A percentile compares a stretch with the other conserved stretches of the same genome.
Conservation (phyloP, 2,797 vertebrate genomes). For the Toxotes lorentzi region DNA sequence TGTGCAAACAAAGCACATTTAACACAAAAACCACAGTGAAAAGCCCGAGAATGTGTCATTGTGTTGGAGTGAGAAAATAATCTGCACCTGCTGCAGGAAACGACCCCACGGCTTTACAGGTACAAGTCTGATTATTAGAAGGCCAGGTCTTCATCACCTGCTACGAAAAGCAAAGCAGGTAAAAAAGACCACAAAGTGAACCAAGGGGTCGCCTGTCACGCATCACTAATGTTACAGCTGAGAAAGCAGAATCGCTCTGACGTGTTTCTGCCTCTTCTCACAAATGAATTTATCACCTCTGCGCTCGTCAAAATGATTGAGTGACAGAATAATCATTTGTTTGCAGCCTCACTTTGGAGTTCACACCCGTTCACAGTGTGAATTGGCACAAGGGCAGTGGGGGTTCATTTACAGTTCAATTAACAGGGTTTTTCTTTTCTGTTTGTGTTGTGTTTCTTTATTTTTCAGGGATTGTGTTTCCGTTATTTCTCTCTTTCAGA, state of each 20-base stretch:
- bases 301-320: constrained; percentile 32
- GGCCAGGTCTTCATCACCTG: not conserved
- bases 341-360: constrained; percentile 9
- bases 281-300: constrained; percentile 18
- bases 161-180: not conserved
- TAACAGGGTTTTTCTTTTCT: not conserved
- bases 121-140: not conserved
- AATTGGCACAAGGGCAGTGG: not conserved
- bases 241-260: constrained; percentile 3
- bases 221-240: not conserved
- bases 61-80: not conserved
- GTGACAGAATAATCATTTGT: constrained; percentile 25
- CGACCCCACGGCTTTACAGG: not conserved
- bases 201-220: not conserved
- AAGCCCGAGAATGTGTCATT: not conserved
- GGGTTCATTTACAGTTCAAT: constrained; percentile 26
- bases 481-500: not conserved
- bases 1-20: not conserved
- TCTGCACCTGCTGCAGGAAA: not conserved
- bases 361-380: not conserved
- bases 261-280: not conserved
- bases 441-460: too few species aligned
- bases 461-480: not conserved
- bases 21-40: not conserved
- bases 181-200: not conserved